Conservation (phyloP, 2,113 vertebrate genomes). For the Chionomys nivalis region DNA sequence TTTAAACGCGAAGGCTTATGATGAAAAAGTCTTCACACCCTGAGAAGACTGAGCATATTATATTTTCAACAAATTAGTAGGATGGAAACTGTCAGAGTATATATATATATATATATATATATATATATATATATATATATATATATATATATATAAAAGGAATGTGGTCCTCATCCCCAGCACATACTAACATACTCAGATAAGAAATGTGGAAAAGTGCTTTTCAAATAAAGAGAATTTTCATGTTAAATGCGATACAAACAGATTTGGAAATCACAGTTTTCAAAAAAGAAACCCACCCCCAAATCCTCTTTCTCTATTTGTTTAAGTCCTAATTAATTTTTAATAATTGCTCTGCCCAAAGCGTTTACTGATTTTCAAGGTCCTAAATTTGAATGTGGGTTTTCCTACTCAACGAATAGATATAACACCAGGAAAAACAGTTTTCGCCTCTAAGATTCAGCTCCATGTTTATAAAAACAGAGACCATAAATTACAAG, state of each 20-base stretch:
- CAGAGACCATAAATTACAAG: background rate
- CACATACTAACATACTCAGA: background rate
- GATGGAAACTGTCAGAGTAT: background rate
- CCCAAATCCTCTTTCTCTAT: background rate
- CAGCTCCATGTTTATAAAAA: background rate
- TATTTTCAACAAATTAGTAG: conserved; percentile 46
- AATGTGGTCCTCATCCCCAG: background rate
- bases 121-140: background rate
- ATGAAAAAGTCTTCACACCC: background rate
- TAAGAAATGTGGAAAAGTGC: background rate
- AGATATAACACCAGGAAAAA: background rate
- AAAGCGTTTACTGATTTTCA: background rate
- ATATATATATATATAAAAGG: background rate
- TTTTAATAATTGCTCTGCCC: conserved; percentile 8
- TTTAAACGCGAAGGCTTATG: conserved; percentile 22
- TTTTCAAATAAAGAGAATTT: conserved; percentile 24
- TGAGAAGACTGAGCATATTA: conserved; percentile 8
- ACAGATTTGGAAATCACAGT: background rate
- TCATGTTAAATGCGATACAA: background rate
- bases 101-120: background rate
- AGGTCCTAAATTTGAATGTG: background rate
- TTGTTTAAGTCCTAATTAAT: background rate
- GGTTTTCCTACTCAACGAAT: background rate
- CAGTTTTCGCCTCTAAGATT: background rate
- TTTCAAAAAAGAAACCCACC: background rate